Evolutionary conservation across 1,140 invertebrate species (phyloP), one percentile per base, ranked within the genome.

Genomic region (Ceratosolen solmsi): DNA sequence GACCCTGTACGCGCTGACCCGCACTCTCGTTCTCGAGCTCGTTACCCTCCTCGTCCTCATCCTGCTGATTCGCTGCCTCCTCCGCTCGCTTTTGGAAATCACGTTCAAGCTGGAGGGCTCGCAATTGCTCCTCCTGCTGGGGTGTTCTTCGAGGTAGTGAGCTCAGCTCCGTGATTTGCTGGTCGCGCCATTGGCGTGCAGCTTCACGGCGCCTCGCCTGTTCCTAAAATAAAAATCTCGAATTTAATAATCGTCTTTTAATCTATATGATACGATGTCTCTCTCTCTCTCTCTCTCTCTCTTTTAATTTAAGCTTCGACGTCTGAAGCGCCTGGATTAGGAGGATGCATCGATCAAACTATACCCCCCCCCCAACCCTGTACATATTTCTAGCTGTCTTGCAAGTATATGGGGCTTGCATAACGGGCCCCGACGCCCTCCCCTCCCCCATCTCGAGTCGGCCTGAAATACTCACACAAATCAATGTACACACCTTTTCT

Each of bases 51-150:
- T 95, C 95, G 81, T 96, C 96, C 30, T 97, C 95, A 68, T 98
- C 96, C 85, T 97, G 95, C 56, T 95, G 94, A 84, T 93, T 94
- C 27, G 94, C 93, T 54, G 93, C 92, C 89, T 97, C 96, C 87
- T 96, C 95, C 5, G 96, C 97, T 65, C 97, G 92, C 56, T 96
- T 93, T 85, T 98, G 96, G 88, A 98, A 98, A 88, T 98, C 97
- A 82, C 95, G 93, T 89, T 98, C 97, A 8, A 98, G 90, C 80
- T 95, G 95, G 63, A 98, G 91, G 9, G 96, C 95, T 77, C 96
- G 93, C 25, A 98, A 89, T 86, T 97, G 96, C 88, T 98, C 97
- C 81, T 96, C 97, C 87, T 98, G 96, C 86, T 96, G 95, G 0
- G 94, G 89, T 4, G 95, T 95, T 82, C 96, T 91, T 36, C 95